A percentile compares a stretch with the other conserved stretches of the same genome.
Conservation (phyloP, 2,113 vertebrate genomes). For the Cichladusa arquata region DNA sequence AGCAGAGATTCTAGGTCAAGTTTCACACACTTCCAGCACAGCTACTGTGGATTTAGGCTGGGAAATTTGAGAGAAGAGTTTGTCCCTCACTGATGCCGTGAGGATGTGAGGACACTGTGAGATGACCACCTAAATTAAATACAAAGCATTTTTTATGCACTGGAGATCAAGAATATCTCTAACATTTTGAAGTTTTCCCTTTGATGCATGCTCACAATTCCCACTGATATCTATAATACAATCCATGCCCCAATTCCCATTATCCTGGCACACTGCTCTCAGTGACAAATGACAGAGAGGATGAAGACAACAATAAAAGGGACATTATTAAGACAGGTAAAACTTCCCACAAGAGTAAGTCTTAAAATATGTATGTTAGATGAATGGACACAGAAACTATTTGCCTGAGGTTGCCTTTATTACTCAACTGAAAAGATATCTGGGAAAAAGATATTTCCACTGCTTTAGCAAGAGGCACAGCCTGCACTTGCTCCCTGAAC, state of each 20-base stretch:
- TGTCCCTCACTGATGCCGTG: background rate
- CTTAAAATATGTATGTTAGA: background rate
- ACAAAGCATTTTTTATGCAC: background rate
- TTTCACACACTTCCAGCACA: background rate
- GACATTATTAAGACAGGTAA: slow-evolving; percentile 9
- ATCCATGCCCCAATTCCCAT: background rate
- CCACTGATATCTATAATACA: background rate
- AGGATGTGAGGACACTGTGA: background rate
- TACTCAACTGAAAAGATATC: background rate
- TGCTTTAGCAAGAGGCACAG: background rate
- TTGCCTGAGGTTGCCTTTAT: background rate
- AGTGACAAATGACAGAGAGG: background rate
- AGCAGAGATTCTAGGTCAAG: background rate
- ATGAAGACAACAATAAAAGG: slow-evolving; percentile 15
- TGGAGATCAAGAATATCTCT: background rate
- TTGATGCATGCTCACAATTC: background rate
- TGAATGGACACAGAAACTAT: background rate
- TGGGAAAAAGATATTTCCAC: background rate
- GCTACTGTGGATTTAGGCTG: background rate
- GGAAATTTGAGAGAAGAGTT: background rate
- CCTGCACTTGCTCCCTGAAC: background rate
- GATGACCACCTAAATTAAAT: background rate
- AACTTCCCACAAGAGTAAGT: background rate
- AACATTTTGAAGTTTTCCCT: background rate
- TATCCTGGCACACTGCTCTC: background rate